Conservation (phyloP, 2,113 vertebrate species). For the Syngnathus typhle region DNA sequence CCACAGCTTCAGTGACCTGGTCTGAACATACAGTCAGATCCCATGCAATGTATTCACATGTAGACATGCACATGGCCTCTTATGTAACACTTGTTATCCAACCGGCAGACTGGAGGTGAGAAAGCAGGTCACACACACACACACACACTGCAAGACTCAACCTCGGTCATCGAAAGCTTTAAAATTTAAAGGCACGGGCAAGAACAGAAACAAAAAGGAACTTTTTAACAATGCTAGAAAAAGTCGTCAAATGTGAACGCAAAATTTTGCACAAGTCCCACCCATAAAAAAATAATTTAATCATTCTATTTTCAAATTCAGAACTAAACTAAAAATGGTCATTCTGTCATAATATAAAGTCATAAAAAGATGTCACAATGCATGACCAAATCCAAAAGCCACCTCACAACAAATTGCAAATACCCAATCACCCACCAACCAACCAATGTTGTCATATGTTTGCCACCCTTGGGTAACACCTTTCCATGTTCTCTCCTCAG, state of each 20-base stretch:
- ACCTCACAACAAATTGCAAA: neutral
- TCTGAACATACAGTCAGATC: conserved; percentile 19
- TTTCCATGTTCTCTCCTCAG: conserved; percentile 52
- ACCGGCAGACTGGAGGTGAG: conserved; percentile 30
- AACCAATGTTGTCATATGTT: neutral
- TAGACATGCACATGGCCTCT: conserved; percentile 27
- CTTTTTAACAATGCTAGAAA: neutral
- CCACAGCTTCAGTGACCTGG: conserved; percentile 45
- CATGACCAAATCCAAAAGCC: too few species aligned
- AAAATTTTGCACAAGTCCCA: neutral
- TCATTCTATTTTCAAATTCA: too few species aligned
- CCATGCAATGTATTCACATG: conserved; percentile 3
- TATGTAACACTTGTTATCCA: conserved; percentile 61
- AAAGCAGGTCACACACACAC: conserved; percentile 44
- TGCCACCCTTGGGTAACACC: neutral
- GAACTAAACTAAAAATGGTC: too few species aligned
- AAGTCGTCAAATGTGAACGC: neutral
- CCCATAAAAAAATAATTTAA: too few species aligned
- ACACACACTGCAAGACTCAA: neutral
- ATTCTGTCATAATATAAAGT: too few species aligned
- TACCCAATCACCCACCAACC: neutral
- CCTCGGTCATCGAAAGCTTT: neutral
- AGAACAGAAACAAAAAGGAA: neutral
- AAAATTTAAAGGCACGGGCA: neutral
- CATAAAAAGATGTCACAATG: too few species aligned